phyloP scores from a whole-genome alignment of 1,140 invertebrate species.

The Dolichoris vasculosae region DNA sequence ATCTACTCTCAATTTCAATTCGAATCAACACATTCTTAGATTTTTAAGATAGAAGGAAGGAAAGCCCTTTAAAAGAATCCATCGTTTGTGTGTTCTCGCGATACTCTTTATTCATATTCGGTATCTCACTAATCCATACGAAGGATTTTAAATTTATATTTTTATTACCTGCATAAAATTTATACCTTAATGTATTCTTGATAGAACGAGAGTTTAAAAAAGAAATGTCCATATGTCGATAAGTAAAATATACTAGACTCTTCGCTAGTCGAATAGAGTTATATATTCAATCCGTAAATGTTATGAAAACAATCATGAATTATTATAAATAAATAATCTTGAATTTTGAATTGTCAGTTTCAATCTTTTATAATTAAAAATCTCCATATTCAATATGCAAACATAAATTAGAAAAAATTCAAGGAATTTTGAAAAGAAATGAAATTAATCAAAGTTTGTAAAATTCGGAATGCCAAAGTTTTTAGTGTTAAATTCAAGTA shows the following conservation, averaged over 20 bases:
- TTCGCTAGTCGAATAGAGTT: neutral
- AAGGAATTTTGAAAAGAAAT: too few species aligned
- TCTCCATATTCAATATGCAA: too few species aligned
- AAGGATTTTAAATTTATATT: constrained; percentile 1
- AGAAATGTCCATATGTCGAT: neutral
- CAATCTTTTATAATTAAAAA: neutral
- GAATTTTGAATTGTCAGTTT: neutral
- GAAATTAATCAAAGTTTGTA: neutral
- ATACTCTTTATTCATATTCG: neutral
- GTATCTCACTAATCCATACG: neutral
- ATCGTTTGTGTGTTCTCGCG: too few species aligned
- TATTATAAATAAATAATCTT: neutral
- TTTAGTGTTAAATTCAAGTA: neutral
- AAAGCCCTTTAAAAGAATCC: too few species aligned
- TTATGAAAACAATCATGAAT: neutral
- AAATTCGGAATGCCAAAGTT: neutral
- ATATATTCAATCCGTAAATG: neutral
- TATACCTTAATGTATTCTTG: neutral
- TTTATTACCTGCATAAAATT: neutral
- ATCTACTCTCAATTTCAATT: neutral
- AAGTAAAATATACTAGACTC: neutral
- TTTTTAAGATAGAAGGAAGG: neutral
- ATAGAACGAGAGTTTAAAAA: neutral
- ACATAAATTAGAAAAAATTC: neutral
- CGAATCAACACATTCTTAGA: neutral